Conservation (phyloP, 2,888 invertebrate genomes). For the Augochlorella aurata region DNA sequence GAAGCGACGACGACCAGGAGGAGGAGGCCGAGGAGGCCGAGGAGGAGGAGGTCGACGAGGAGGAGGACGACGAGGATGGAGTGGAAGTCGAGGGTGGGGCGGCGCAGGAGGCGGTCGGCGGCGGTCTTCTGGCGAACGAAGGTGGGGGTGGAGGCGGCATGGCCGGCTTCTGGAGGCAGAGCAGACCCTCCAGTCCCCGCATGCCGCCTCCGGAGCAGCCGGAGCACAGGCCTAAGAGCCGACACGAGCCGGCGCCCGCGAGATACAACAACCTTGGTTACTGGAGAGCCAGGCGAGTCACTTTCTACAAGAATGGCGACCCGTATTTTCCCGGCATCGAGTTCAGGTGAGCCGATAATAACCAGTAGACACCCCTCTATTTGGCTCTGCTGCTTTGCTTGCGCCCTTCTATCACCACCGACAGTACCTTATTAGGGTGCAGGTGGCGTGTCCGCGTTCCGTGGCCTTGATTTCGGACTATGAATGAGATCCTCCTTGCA, state of each 20-base stretch:
- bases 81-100: slow-evolving; percentile 60
- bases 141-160: slow-evolving; percentile 80
- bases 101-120: slow-evolving; percentile 71
- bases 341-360: slow-evolving; percentile 83
- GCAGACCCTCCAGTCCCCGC: slow-evolving; percentile 83
- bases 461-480: slow-evolving; percentile 53
- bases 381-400: neutral
- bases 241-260: slow-evolving; percentile 83
- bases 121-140: slow-evolving; percentile 67
- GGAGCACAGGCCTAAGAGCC: slow-evolving; percentile 84
- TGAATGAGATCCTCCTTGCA: slow-evolving; percentile 51
- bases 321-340: slow-evolving; percentile 95
- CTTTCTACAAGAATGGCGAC: slow-evolving; percentile 97
- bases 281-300: slow-evolving; percentile 93
- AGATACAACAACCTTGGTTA: slow-evolving; percentile 91
- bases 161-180: slow-evolving; percentile 83
- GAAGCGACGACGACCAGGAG: slow-evolving; percentile 61
- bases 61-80: slow-evolving; percentile 65
- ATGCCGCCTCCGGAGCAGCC: slow-evolving; percentile 84
- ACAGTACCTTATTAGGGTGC: slow-evolving; percentile 33
- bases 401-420: neutral
- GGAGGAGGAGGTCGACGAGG: slow-evolving; percentile 63
- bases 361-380: neutral
- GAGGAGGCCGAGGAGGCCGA: slow-evolving; percentile 63
- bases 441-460: slow-evolving; percentile 54